Conservation (phyloP, 2,113 vertebrate genomes). For the Haplotaxodon microlepis region DNA sequence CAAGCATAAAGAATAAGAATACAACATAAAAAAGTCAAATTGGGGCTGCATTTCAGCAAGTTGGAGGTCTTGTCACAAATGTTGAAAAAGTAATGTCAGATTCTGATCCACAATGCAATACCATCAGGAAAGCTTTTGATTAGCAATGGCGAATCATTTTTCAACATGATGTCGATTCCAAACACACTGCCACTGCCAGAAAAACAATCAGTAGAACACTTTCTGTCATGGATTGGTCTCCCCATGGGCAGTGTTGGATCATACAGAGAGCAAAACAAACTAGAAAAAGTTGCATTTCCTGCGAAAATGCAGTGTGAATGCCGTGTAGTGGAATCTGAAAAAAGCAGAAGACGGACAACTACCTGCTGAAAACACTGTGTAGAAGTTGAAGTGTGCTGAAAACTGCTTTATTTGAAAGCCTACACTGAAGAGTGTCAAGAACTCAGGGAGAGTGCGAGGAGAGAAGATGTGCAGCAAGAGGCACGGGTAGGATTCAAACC, state of each 20-base stretch:
- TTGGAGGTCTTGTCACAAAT: not conserved
- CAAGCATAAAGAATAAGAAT: not conserved
- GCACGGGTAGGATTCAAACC: rapidly evolving
- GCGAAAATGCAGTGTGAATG: too few species aligned
- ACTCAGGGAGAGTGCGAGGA: rapidly evolving
- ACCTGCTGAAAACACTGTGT: not conserved
- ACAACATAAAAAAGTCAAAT: not conserved
- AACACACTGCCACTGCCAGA: not conserved
- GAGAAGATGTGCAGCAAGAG: not conserved
- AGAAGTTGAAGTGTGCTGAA: not conserved
- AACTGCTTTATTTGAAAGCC: not conserved
- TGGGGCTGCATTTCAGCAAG: not conserved
- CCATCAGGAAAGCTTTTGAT: not conserved
- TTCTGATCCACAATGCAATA: not conserved
- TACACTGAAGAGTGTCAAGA: not conserved
- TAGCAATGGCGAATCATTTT: not conserved
- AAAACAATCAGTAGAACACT: not conserved
- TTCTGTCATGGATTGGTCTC: not conserved
- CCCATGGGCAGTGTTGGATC: not conserved
- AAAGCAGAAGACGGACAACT: too few species aligned
- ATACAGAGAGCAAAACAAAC: not conserved
- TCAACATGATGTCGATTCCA: rapidly evolving
- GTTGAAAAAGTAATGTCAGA: not conserved
- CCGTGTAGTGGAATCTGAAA: too few species aligned
- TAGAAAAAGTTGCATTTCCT: not conserved